Percentiles rank a stretch among this genome's conserved stretches.
Conservation (phyloP, 2,797 vertebrate genomes). For the Agapornis canus region DNA sequence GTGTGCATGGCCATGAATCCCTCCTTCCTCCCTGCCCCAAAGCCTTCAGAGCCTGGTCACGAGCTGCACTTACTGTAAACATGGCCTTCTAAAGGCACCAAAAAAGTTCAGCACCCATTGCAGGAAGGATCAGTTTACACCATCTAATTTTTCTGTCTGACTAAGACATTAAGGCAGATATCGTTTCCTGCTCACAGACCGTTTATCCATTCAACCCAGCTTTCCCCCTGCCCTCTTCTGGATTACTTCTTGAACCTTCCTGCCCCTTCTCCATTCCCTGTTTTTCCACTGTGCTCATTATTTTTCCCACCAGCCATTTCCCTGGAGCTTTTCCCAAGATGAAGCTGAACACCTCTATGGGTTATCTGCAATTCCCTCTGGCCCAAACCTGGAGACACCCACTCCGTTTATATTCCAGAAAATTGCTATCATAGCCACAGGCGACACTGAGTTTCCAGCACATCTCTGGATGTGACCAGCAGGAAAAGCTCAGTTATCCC, state of each 20-base stretch:
- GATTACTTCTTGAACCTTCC: background rate
- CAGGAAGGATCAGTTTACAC: conserved; percentile 72
- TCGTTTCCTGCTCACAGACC: conserved; percentile 63
- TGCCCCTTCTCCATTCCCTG: background rate
- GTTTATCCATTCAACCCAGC: conserved; percentile 47
- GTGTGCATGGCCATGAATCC: background rate
- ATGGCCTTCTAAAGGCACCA: conserved; percentile 74
- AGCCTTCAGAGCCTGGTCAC: conserved; percentile 50
- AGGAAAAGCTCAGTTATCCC: background rate
- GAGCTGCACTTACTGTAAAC: conserved; percentile 72
- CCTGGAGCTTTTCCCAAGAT: background rate
- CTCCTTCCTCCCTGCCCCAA: conserved; percentile 24
- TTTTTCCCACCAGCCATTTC: background rate
- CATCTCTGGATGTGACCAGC: background rate
- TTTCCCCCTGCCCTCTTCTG: background rate
- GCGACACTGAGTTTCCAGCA: background rate
- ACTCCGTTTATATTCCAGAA: background rate
- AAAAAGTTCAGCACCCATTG: conserved; percentile 72
- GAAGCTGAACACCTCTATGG: background rate
- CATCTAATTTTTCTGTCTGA: conserved; percentile 78
- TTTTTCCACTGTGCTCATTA: background rate
- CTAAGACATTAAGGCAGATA: conserved; percentile 74
- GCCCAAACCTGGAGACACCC: background rate
- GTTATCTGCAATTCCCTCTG: background rate
- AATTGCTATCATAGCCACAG: background rate